Percentiles rank a stretch among this genome's conserved stretches.
Evolutionary conservation across 2,113 vertebrate genomes (phyloP).

Genomic region (Podarcis raffonei): DNA sequence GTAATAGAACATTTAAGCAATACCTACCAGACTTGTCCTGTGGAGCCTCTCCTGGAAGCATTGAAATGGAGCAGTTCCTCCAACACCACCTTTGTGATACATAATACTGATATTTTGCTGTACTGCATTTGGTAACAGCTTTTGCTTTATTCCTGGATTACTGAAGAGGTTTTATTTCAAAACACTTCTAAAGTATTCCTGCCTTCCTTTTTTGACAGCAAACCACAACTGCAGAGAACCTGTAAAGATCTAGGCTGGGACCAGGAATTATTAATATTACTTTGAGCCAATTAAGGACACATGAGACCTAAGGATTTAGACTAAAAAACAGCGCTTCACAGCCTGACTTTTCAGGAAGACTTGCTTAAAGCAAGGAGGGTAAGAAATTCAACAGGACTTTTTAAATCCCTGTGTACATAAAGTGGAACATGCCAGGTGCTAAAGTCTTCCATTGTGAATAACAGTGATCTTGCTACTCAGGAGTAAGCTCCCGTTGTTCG

Average conservation of each 20-base stretch:
- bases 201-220: background rate
- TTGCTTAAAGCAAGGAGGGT: background rate
- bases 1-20: slow-evolving; percentile 21
- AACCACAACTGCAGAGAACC: no score
- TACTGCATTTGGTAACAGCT: background rate
- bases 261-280: background rate
- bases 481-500: background rate
- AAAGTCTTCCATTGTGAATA: background rate
- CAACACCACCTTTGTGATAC: background rate
- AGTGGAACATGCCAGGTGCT: background rate
- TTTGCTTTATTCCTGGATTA: background rate
- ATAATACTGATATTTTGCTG: background rate
- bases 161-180: background rate
- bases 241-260: background rate
- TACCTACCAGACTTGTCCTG: slow-evolving; percentile 17
- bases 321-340: background rate
- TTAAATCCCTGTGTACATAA: background rate
- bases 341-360: background rate
- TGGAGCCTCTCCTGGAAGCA: slow-evolving; percentile 14
- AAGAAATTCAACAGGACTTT: background rate
- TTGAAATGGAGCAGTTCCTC: slow-evolving; percentile 8
- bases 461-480: background rate
- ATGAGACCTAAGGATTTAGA: background rate
- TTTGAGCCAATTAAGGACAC: no score
- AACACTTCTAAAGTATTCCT: background rate